Base-by-base conservation (phyloP, 2,888 invertebrate genomes). In the Sphinx pinastri region DNA sequence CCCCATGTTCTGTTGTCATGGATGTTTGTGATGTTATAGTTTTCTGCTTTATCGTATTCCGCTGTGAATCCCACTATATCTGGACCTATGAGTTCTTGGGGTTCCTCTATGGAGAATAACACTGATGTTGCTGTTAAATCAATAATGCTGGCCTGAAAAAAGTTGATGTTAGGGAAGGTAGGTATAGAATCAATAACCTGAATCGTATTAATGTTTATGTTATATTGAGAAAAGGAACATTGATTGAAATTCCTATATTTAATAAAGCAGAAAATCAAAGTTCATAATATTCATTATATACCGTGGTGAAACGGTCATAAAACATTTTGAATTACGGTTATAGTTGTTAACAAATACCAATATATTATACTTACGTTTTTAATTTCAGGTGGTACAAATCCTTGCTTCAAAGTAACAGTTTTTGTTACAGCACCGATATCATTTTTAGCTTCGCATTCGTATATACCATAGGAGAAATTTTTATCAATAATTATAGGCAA, bases 1-100 rank as follows among this genome's bases (percentile, higher is more conserved):
- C 90, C 83, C 92, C 93, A 94, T 25, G 91, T 92, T 70, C 92
- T 84, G 71, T 89, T 91, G 0, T 75, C 76, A 52, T 93, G 92
- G 31, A 92, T 90, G 71, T 88, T 77, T 11, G 90, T 92, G 5
- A 88, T 74, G 11, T 87, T 81, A 67, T 86, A 93, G 71, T 86
- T 89, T 0, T 79, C 81, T 2, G 72, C 72, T 69, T 84, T 82
- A 45, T 94, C 93, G 69, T 93, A 94, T 73, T 89, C 89, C 0
- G 90, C 86, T 10, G 82, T 85, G 72, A 82, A 90, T 0, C 91
- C 93, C 25, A 85, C 77, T 7, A 92, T 76, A 0, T 79, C 72
- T 8, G 92, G 92, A 0, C 88, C 87, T 10, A 79, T 78, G 2
- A 79, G 74, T n/a, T 73, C 58, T 0, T 72, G 74, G 45, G 88